These are phyloP conservation scores for Ectemnius cavifrons DNA, from an alignment of 2,888 invertebrate genomes.

Conservation along the genomic window DNA sequence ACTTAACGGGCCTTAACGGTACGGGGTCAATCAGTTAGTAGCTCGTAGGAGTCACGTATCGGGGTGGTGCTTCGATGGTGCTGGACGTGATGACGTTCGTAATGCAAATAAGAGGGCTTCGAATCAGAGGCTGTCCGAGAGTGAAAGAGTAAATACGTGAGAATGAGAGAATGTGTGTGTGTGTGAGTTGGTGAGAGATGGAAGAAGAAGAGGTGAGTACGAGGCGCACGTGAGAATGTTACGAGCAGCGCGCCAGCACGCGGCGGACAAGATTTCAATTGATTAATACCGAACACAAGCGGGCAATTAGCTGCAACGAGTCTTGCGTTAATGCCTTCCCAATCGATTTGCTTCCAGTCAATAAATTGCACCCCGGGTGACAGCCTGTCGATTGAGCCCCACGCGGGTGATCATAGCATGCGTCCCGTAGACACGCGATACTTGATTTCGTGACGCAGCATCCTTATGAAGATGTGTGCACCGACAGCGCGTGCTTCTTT, in stretches of 20 bases:
- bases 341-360: slow-evolving; percentile 60
- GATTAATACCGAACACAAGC: slow-evolving; percentile 42
- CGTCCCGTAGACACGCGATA: slow-evolving; percentile 37
- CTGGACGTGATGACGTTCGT: slow-evolving; percentile 51
- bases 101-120: slow-evolving; percentile 23
- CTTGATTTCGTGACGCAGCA: slow-evolving; percentile 16
- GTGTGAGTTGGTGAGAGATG: neutral
- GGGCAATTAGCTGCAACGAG: slow-evolving; percentile 49
- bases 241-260: slow-evolving; percentile 33
- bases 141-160: slow-evolving; percentile 13
- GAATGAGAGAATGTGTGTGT: slow-evolving; percentile 4
- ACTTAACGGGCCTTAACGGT: slow-evolving; percentile 59
- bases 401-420: slow-evolving; percentile 49
- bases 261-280: slow-evolving; percentile 46
- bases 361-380: slow-evolving; percentile 54
- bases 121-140: neutral
- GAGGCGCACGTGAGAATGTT: slow-evolving; percentile 6
- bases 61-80: slow-evolving; percentile 61
- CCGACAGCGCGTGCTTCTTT: neutral
- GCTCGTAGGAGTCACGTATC: slow-evolving; percentile 52
- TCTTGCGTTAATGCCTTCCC: slow-evolving; percentile 60
- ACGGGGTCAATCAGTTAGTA: slow-evolving; percentile 59
- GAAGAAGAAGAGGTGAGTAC: neutral
- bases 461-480: neutral
- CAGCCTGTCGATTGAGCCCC: slow-evolving; percentile 46